phyloP scores from a whole-genome alignment of 2,797 vertebrate species.

The Geranospiza caerulescens region DNA sequence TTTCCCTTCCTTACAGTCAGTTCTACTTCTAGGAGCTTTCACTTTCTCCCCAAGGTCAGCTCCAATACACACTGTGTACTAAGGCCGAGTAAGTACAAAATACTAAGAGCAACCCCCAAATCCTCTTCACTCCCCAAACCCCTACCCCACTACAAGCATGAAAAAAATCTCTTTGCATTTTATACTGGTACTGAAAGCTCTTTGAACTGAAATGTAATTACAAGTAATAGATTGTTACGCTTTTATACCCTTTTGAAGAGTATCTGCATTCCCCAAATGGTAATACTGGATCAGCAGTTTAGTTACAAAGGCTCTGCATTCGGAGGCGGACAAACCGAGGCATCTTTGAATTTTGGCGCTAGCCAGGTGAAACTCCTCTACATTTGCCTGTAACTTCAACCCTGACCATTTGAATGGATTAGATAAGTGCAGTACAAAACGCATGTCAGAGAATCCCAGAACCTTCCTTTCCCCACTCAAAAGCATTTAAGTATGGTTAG shows the following conservation, averaged over 20 bases:
- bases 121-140: not conserved
- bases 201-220: not conserved
- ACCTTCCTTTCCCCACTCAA: conserved; percentile 29
- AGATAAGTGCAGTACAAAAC: not conserved
- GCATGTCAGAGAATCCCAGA: not conserved
- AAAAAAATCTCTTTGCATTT: not conserved
- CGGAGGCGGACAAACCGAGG: rapidly evolving
- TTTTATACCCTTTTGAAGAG: not conserved
- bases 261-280: not conserved
- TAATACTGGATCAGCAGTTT: not conserved
- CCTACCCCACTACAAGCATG: not conserved
- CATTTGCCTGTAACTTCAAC: not conserved
- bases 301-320: not conserved
- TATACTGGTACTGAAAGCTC: not conserved
- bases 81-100: not conserved
- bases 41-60: not conserved
- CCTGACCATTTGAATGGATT: not conserved
- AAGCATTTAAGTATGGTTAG: conserved; percentile 36
- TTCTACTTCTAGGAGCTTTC: not conserved
- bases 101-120: not conserved
- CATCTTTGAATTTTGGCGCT: not conserved
- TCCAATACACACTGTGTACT: not conserved
- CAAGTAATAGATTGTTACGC: not conserved
- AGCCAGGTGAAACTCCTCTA: not conserved
- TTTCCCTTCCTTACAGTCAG: not conserved